Evolutionary conservation across 2,113 vertebrate genomes (phyloP).

Genomic region (Strix uralensis): DNA sequence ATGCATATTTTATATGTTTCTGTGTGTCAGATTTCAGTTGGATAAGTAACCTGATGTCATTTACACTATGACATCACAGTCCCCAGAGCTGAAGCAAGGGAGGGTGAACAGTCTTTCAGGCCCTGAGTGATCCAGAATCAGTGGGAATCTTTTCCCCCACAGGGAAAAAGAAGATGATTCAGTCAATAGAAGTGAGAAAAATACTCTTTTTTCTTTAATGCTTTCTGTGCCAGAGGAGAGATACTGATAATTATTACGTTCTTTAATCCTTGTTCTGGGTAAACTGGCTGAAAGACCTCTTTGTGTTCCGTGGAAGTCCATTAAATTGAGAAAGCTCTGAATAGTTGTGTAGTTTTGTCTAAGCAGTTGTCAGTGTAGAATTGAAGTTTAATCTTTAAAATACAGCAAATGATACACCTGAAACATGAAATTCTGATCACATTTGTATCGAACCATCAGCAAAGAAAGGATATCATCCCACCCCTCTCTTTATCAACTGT

Average conservation of each 20-base stretch:
- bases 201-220: background rate
- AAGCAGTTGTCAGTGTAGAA: background rate
- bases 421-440: background rate
- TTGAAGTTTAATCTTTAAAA: background rate
- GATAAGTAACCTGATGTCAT: background rate
- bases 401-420: background rate
- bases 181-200: background rate
- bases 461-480: background rate
- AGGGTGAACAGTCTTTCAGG: background rate
- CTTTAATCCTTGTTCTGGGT: background rate
- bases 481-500: background rate
- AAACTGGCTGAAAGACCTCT: background rate
- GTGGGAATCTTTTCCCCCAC: no score
- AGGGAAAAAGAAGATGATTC: background rate
- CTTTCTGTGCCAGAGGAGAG: background rate
- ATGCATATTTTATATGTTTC: rapidly evolving
- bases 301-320: background rate
- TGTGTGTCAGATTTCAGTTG: background rate
- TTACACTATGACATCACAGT: background rate
- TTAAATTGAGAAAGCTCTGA: background rate
- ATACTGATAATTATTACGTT: background rate
- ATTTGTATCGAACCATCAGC: background rate
- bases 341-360: background rate
- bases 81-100: background rate
- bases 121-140: background rate